phyloP scores from a whole-genome alignment of 2,888 invertebrate genomes.

The Latrodectus hesperus region DNA sequence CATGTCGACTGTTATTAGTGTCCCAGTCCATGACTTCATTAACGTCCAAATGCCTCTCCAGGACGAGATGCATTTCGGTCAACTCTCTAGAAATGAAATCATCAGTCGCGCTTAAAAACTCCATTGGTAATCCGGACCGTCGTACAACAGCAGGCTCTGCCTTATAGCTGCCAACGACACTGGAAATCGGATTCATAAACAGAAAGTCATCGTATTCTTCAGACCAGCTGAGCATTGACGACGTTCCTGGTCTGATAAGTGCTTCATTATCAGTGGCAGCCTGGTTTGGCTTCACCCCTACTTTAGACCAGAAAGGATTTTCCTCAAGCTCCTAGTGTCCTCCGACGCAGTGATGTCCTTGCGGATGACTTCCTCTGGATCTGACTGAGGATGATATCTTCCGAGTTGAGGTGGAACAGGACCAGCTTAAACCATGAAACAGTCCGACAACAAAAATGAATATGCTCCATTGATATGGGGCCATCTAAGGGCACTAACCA shows the following conservation, averaged over 20 bases:
- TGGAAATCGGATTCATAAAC: background rate
- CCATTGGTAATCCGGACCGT: background rate
- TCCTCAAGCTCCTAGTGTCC: constrained; percentile 24
- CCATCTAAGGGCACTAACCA: constrained; percentile 30
- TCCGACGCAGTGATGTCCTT: background rate
- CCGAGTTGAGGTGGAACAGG: constrained; percentile 65
- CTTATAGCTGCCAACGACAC: background rate
- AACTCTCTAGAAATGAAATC: constrained; percentile 68
- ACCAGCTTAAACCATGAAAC: constrained; percentile 68
- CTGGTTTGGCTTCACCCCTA: background rate
- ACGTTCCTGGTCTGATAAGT: background rate
- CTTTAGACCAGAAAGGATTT: constrained; percentile 4
- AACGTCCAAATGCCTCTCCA: constrained; percentile 68
- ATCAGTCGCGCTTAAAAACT: constrained; percentile 22
- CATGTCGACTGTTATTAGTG: constrained; percentile 51
- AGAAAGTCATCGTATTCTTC: constrained; percentile 15
- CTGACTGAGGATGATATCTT: constrained; percentile 69
- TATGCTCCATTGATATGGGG: constrained; percentile 48
- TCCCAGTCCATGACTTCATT: constrained; percentile 51
- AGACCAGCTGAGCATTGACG: background rate
- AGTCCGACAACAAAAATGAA: constrained; percentile 68
- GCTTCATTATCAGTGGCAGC: background rate
- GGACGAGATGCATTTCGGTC: constrained; percentile 69
- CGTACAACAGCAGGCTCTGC: background rate
- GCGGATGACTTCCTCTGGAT: constrained; percentile 63